These are phyloP conservation scores for Hemiscyllium ocellatum DNA, from an alignment of 2,113 vertebrate genomes.

Conservation along the genomic window DNA sequence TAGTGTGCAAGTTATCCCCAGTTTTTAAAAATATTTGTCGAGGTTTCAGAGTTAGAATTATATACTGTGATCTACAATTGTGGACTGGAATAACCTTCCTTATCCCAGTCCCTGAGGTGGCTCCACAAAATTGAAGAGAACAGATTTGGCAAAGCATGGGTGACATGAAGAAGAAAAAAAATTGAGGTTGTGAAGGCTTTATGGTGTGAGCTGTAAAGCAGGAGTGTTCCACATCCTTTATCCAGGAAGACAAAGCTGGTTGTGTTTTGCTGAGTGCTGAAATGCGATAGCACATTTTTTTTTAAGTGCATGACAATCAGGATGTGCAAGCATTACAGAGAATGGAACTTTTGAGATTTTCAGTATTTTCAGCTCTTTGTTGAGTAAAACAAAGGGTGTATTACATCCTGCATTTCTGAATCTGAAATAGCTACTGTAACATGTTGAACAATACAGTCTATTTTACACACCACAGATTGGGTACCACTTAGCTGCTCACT, in stretches of 20 bases:
- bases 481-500: not conserved
- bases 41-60: not conserved
- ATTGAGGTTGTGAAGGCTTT: not conserved
- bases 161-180: not conserved
- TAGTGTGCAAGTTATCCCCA: not conserved
- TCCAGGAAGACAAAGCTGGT: slow-evolving; percentile 3
- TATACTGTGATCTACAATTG: not conserved
- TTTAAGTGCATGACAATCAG: not conserved
- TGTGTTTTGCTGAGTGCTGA: not conserved
- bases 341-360: not conserved
- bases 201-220: not conserved
- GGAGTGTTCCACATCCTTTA: not conserved
- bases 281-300: not conserved
- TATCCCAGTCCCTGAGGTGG: not conserved
- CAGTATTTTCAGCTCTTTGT: slow-evolving; percentile 23
- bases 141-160: not conserved
- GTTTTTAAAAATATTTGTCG: not conserved
- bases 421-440: slow-evolving; percentile 16
- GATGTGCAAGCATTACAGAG: slow-evolving; percentile 13
- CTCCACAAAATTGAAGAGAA: not conserved
- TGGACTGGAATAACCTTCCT: not conserved
- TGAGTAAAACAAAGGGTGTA: not conserved
- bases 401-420: slow-evolving; percentile 23
- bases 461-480: slow-evolving; percentile 13
- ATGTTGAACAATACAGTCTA: not conserved